Base-by-base conservation (phyloP, 2,113 vertebrate genomes). In the Zeus faber region DNA sequence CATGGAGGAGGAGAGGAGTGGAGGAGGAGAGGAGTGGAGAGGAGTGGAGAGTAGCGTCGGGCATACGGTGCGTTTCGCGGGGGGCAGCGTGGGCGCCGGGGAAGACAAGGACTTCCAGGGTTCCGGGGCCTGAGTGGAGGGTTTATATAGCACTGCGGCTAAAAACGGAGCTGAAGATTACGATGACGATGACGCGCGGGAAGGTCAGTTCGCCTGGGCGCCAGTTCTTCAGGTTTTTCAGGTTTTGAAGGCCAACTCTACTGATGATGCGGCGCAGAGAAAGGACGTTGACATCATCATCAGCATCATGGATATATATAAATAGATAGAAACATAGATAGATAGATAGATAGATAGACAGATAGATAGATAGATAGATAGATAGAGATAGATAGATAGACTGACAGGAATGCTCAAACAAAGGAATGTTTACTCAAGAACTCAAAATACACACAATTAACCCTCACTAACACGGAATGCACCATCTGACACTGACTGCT, bases 11-110 rank as follows among this genome's bases (percentile, higher is more conserved):
- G 68, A 69, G 77, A 63, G 72, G 74, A 65, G 29, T n/a, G 35
- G 43, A 37, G 35, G 20, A 21, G 13, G 52, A 45, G 47, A 46
- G 56, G 31, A 71, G 74, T 72, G 71, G 51, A 41, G 65, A 72
- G 40, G 58, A 69, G 80, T 73, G 69, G 40, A 7, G 40, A n/a
- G 3, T 18, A 22, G 41, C 10, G 41, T 18, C 10, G 7, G 4
- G 20, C 8, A 18, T 21, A 44, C 20, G 9, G 17, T 18, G 20
- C 8, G 37, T 70, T 62, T 82, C 81, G 82, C 85, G 73, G 71
- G 76, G 59, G 82, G 83, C 82, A 74, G 70, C 23, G 86, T 85
- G 79, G 87, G 87, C 67, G 77, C 75, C 76, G 67, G 62, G 76
- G 82, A 72, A 85, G 72, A 76, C 75, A 72, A 82, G 79, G 77